Conservation (phyloP, 1,140 invertebrate species). For the Drosophila murphyi region DNA sequence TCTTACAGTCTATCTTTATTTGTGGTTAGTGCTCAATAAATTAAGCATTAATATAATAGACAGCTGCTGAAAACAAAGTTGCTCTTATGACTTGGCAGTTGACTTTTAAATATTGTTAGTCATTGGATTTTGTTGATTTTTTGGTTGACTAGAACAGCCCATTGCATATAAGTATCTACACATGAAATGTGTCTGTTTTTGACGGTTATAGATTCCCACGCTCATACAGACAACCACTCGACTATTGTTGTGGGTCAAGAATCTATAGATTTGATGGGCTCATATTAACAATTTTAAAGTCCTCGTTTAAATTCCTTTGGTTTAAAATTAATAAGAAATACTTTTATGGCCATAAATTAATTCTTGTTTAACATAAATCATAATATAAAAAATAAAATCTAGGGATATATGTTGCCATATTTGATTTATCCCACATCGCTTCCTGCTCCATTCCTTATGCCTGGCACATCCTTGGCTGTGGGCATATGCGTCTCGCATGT, state of each 20-base stretch:
- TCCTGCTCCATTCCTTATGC: slow-evolving; percentile 26
- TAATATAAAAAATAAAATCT: background rate
- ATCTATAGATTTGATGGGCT: background rate
- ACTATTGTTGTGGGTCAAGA: background rate
- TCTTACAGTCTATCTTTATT: background rate
- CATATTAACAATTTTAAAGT: no score
- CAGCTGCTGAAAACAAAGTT: slow-evolving; percentile 7
- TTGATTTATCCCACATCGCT: background rate
- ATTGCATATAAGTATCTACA: background rate
- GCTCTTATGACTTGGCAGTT: background rate
- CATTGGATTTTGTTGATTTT: background rate
- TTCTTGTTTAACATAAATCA: no score
- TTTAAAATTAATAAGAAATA: no score
- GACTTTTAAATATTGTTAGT: slow-evolving; percentile 7
- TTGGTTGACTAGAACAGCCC: background rate
- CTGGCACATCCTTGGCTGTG: slow-evolving; percentile 12
- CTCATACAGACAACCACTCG: background rate
- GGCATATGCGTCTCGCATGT: slow-evolving; percentile 18
- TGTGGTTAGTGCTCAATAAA: slow-evolving; percentile 1
- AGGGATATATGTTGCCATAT: background rate
- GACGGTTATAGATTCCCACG: background rate
- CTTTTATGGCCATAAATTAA: no score
- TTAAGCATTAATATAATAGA: background rate
- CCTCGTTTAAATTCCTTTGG: no score
- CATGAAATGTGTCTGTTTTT: background rate